A percentile compares a stretch with the other conserved stretches of the same genome.
Evolutionary conservation across 2,888 invertebrate genomes (phyloP).

Genomic region (Lepetodrilus schrolli): DNA sequence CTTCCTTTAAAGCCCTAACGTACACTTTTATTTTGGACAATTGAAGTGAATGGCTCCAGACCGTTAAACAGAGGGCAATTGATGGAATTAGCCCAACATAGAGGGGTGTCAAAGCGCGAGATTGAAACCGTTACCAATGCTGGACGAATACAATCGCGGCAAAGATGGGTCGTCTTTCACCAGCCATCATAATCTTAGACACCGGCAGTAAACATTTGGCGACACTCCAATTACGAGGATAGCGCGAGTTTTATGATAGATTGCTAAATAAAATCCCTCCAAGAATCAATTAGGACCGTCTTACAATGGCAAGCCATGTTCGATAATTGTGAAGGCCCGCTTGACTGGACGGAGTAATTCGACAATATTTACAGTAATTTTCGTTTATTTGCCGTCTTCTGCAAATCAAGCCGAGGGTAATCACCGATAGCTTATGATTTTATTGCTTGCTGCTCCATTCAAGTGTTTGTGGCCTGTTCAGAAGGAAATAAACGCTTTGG

Average conservation of each 20-base stretch:
- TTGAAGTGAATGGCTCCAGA: slow-evolving; percentile 30
- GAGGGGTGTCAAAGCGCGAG: slow-evolving; percentile 36
- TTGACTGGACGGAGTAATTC: background rate
- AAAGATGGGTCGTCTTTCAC: background rate
- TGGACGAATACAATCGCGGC: background rate
- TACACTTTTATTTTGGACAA: slow-evolving; percentile 38
- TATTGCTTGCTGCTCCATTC: background rate
- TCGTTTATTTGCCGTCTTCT: slow-evolving; percentile 9
- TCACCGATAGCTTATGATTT: background rate
- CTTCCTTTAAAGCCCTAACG: slow-evolving; percentile 32
- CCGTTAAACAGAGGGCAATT: slow-evolving; percentile 40
- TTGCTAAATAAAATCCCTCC: slow-evolving; percentile 32
- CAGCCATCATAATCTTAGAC: slow-evolving; percentile 4
- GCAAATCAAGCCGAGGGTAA: background rate
- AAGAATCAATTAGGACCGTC: slow-evolving; percentile 1
- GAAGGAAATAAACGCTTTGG: background rate
- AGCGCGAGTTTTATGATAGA: slow-evolving; percentile 37
- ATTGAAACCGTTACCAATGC: slow-evolving; percentile 28
- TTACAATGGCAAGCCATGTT: background rate
- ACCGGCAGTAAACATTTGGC: slow-evolving; percentile 35
- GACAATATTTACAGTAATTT: slow-evolving; percentile 26
- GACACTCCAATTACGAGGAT: slow-evolving; percentile 37
- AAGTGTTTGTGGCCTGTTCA: background rate
- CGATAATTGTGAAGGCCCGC: background rate
- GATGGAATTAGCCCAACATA: slow-evolving; percentile 43